phyloP scores from a whole-genome alignment of 2,888 invertebrate genomes.

The Nysson spinosus region DNA sequence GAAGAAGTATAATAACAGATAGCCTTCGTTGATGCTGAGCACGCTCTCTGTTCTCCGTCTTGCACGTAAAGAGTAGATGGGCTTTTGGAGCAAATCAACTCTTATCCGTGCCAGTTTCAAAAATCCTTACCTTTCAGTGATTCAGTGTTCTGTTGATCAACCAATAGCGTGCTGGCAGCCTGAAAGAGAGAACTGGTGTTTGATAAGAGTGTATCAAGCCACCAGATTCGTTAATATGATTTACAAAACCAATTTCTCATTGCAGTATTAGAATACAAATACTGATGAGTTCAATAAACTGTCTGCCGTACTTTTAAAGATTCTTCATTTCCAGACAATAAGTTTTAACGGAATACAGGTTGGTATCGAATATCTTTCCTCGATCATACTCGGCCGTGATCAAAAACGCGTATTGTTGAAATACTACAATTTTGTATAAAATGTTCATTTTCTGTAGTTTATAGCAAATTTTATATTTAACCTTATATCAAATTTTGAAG shows the following conservation, averaged over 20 bases:
- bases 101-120: conserved; percentile 54
- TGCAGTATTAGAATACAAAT: conserved; percentile 12
- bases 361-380: too few species aligned
- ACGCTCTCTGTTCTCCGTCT: conserved; percentile 26
- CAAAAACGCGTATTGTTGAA: too few species aligned
- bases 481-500: too few species aligned
- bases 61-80: conserved; percentile 45
- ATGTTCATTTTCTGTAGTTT: too few species aligned
- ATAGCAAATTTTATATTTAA: too few species aligned
- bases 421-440: too few species aligned
- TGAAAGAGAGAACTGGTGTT: conserved; percentile 96
- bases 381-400: too few species aligned
- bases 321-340: background rate
- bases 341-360: too few species aligned
- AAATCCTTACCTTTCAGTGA: conserved; percentile 72
- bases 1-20: conserved; percentile 26
- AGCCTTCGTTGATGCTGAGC: conserved; percentile 30
- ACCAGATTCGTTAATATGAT: conserved; percentile 80
- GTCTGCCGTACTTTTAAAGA: too few species aligned
- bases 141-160: conserved; percentile 73
- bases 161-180: conserved; percentile 78
- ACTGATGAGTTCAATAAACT: conserved; percentile 18
- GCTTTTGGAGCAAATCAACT: conserved; percentile 41
- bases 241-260: conserved; percentile 47
- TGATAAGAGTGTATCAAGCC: conserved; percentile 83